A percentile compares a stretch with the other conserved stretches of the same genome.
phyloP scores from a whole-genome alignment of 2,888 invertebrate species.

The Ethmia dodecea region DNA sequence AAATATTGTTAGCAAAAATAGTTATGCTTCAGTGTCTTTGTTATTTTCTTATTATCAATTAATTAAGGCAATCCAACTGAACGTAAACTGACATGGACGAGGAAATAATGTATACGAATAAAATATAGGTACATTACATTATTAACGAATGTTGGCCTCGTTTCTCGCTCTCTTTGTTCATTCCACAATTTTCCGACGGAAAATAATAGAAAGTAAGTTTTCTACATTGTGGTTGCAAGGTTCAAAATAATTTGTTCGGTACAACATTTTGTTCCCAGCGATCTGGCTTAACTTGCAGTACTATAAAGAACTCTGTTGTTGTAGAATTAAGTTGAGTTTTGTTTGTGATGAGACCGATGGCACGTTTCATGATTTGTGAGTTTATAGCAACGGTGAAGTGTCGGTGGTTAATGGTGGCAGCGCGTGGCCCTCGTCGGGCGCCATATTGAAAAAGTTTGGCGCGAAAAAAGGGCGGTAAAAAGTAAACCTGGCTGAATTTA shows the following conservation, averaged over 20 bases:
- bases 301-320: slow-evolving; percentile 40
- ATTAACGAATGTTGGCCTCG: slow-evolving; percentile 77
- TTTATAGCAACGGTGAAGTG: slow-evolving; percentile 77
- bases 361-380: slow-evolving; percentile 77
- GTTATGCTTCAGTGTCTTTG: too few relatives aligned
- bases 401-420: slow-evolving; percentile 75
- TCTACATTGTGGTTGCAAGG: slow-evolving; percentile 54
- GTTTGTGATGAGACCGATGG: slow-evolving; percentile 37
- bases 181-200: slow-evolving; percentile 56
- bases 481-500: too few relatives aligned
- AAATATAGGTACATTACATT: slow-evolving; percentile 77
- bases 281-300: slow-evolving; percentile 29
- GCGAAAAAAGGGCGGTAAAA: slow-evolving; percentile 60
- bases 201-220: slow-evolving; percentile 65
- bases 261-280: slow-evolving; percentile 52
- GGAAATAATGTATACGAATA: slow-evolving; percentile 71
- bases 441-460: slow-evolving; percentile 76
- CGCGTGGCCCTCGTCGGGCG: slow-evolving; percentile 66
- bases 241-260: slow-evolving; percentile 63
- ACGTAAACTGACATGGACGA: slow-evolving; percentile 51
- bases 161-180: slow-evolving; percentile 77
- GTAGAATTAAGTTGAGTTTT: slow-evolving; percentile 37
- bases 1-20: too few relatives aligned
- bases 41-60: too few relatives aligned
- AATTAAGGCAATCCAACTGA: slow-evolving; percentile 48